Base-by-base conservation (phyloP, 2,113 vertebrate genomes). In the Emydocephalus ijimae region DNA sequence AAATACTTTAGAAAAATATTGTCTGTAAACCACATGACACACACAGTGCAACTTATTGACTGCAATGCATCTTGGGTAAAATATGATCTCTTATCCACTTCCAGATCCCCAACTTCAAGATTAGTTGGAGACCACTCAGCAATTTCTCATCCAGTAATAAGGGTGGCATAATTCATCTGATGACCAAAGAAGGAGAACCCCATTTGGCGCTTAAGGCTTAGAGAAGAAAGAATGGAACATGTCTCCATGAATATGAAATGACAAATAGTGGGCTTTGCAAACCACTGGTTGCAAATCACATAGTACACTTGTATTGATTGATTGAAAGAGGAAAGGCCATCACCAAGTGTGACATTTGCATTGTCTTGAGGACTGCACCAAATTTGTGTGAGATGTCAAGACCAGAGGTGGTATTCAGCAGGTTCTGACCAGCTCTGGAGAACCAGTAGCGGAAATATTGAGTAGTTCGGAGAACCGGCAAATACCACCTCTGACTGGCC, bases 1-100 rank as follows among this genome's bases (percentile, higher is more conserved):
- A 92, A 93, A 89, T 64, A 91, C 92, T 89, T 43, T 56, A 85
- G 55, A 18, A 56, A 94, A 94, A 92, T 7, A 85, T 39, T 94
- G 29, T 69, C 92, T 39, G 29, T 91, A 93, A 94, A 92, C 54
- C 12, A 91, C 23, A 45, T 61, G 48, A 61, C 87, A 89, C 91
- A 34, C 52, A 89, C 34, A 88, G n/a, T 11, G 15, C 87, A 95
- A 29, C 0, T 64, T 5, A 50, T 45, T 48, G 15, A 48, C 92
- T 88, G 20, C 69, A 92, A 88, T 1, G 39, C 23, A 91, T 50
- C 50, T 89, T 61, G 34, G 2, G 39, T 56, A 29, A 93, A 92
- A 93, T 61, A n/a, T 34, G 7, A 15, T 15, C 0, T 0, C 39
- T 3, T 39, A 64, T 88, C 56, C 23, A 7, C 92, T 88, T 39